Base-by-base conservation (phyloP, 2,888 invertebrate genomes). In the Drosophila pseudotakahashii region DNA sequence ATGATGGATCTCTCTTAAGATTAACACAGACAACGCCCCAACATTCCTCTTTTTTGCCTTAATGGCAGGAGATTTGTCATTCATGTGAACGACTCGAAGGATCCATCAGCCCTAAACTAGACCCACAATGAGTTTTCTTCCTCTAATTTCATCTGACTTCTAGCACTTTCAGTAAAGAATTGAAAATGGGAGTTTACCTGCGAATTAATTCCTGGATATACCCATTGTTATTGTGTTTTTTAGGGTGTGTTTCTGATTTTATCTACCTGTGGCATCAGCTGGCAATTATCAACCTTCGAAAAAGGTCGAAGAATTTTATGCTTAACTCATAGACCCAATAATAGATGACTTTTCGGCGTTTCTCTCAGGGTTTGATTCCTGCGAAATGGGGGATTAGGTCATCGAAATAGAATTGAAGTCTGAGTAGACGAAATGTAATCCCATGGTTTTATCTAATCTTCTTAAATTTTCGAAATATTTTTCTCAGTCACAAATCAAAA, bases 101-200 rank as follows among this genome's bases (percentile, higher is more conserved):
- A 32, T 14, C 48, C 48, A 32, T 44, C 48, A 16, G 23, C 23
- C 23, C 32, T 16, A 30, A 23, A 45, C 30, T 30, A 45, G 13
- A 26, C 11, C n/a, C 16, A 16, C 23, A 64, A 64, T 39, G 13
- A 32, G 41, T 53, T 32, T 37, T 51, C n/a, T 48, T 32, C 19
- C 47, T 44, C 70, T 77, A 77, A 79, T 76, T 79, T 82, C 73
- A 73, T 59, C 62, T 81, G 82, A 81, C 78, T 82, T 86, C 82
- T 81, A 50, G 70, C 82, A 79, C 82, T 77, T 79, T 60, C 10
- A 53, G 30, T 13, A 19, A 34, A 76, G 85, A 74, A 77, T 32
- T n/a, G 10, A 5, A 45, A 30, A 30, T 3, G 50, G 59, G 61
- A 60, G 55, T 59, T 70, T 73, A 75, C 57, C 60, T 45, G 63